Evolutionary conservation across 2,888 invertebrate genomes (phyloP), one percentile per base, ranked within the genome.

Genomic region (Mythimna lalbum): DNA sequence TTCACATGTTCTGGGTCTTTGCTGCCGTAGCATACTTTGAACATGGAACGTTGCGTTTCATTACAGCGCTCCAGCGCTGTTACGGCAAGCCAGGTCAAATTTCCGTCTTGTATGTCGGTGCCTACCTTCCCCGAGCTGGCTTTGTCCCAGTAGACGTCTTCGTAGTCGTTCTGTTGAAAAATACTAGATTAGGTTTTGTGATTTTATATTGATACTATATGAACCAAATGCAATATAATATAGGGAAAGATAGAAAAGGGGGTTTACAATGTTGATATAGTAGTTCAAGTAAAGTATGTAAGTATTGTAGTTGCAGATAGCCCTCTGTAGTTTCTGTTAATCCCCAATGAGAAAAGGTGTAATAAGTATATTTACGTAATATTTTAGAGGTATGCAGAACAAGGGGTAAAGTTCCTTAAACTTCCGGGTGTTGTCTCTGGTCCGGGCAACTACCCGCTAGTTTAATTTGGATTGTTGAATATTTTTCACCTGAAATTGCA

Each of bases 11-110:
- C 96, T 0, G 96, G 93, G 79, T 98, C 97, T 62, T 94, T 90
- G 69, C 89, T 91, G 14, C 98, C 98, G 88, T 98, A 98, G 90
- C 97, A 97, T 75, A 97, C 96, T 85, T 96, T 93, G 61, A 90
- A 90, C 14, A 86, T 78, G 5, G 76, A 76, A 71, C 96, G 96
- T 87, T 98, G 98, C 14, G 96, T 94, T 0, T 96, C 93, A 61
- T 96, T 97, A 19, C 97, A 97, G 60, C 97, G 96, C 90, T 98
- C 97, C 76, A 99, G 95, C 36, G 98, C 98, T 31, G 97, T 97
- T 4, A 98, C 98, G 3, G 98, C 97, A 49, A 99, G 93, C 99
- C 99, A 99, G 0, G 98, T 97, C 91, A 99, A 99, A 93, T 99
- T 99, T 59, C 98, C 98, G 86, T 99, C 98, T 90, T 97, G 97